Conservation (phyloP, 1,140 invertebrate species). For the Rhizoglyphus robini region DNA sequence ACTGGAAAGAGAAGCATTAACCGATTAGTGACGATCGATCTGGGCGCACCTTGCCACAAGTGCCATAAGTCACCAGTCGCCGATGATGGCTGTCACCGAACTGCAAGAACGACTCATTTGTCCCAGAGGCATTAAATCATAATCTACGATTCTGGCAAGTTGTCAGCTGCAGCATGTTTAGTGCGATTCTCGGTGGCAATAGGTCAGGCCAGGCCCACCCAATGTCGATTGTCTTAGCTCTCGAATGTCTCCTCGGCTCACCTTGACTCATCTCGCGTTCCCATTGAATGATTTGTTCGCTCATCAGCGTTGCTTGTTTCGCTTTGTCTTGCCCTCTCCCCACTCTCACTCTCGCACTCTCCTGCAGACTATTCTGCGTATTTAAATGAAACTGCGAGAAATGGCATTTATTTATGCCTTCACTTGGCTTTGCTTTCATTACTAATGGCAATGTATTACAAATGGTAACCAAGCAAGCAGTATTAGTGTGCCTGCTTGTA, state of each 20-base stretch:
- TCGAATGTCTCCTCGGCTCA: background rate
- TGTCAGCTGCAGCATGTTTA: too few species aligned
- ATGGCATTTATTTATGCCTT: background rate
- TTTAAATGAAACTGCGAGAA: background rate
- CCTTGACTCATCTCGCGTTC: constrained; percentile 3
- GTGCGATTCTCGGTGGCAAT: too few species aligned
- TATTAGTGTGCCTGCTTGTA: constrained; percentile 1
- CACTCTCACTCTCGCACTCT: background rate
- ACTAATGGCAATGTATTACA: constrained; percentile 1
- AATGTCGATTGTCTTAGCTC: background rate
- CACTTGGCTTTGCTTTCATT: background rate
- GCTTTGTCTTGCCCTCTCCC: background rate
- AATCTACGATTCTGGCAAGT: too few species aligned
- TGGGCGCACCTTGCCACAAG: background rate
- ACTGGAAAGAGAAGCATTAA: too few species aligned
- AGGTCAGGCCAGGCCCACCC: background rate
- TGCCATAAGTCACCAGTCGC: too few species aligned
- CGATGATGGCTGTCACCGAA: too few species aligned
- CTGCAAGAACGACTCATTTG: too few species aligned
- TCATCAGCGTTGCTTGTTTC: constrained; percentile 2
- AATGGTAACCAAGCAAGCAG: background rate
- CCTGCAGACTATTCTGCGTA: too few species aligned
- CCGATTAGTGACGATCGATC: background rate
- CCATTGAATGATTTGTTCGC: constrained; percentile 8
- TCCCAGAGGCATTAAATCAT: too few species aligned